Evolutionary conservation across 2,113 vertebrate genomes (phyloP).

Genomic region (Ciconia maguari): DNA sequence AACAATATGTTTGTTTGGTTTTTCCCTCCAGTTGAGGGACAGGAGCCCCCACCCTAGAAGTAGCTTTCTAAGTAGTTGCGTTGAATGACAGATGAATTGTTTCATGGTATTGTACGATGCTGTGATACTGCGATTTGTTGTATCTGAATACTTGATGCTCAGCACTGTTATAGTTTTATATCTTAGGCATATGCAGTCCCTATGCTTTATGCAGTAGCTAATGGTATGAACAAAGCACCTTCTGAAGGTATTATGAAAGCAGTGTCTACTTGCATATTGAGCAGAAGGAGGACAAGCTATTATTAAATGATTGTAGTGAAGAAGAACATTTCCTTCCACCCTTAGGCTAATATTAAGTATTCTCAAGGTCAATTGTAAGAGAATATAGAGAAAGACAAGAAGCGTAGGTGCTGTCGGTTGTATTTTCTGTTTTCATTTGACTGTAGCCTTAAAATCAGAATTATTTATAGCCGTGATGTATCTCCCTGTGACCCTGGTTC

Average conservation of each 20-base stretch:
- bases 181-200: neutral
- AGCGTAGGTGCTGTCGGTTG: slow-evolving; percentile 38
- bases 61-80: neutral
- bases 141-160: neutral
- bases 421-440: slow-evolving; percentile 53
- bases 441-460: slow-evolving; percentile 33
- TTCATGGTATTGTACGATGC: neutral
- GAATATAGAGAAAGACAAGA: slow-evolving; percentile 44
- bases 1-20: neutral
- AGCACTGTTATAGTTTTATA: neutral
- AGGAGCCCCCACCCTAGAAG: neutral
- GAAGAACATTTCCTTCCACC: neutral
- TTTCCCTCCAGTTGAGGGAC: neutral
- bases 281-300: slow-evolving; percentile 19
- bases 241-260: neutral
- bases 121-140: neutral
- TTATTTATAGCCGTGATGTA: neutral
- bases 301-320: slow-evolving; percentile 15
- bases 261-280: neutral
- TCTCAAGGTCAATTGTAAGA: slow-evolving; percentile 60
- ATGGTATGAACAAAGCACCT: neutral
- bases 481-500: slow-evolving; percentile 8
- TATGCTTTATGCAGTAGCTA: neutral
- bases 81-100: neutral
- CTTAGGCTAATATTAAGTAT: slow-evolving; percentile 43